phyloP scores from a whole-genome alignment of 2,888 invertebrate species.

The Pasiphila rectangulata region DNA sequence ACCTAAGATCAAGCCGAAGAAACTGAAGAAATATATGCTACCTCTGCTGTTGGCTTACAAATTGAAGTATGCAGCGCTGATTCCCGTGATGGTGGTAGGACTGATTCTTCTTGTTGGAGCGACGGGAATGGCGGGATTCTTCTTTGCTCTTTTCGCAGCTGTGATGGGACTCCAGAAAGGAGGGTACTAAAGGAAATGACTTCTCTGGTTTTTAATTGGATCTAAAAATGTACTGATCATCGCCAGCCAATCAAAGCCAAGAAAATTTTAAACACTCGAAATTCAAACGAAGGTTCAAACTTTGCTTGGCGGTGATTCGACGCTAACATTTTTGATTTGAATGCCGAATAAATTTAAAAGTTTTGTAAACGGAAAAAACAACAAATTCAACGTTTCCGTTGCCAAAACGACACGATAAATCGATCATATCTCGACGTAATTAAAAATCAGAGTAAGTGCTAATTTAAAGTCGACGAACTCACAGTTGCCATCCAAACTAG shows the following conservation, averaged over 20 bases:
- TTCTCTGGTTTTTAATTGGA: neutral
- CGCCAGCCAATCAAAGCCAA: neutral
- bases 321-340: too few relatives aligned
- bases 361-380: too few relatives aligned
- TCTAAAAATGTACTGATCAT: neutral
- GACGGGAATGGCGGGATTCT: slow-evolving; percentile 91
- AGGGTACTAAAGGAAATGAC: slow-evolving; percentile 49
- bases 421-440: too few relatives aligned
- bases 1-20: slow-evolving; percentile 72
- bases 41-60: slow-evolving; percentile 91
- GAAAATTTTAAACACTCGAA: too few relatives aligned
- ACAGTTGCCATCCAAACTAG: slow-evolving; percentile 64
- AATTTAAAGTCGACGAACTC: slow-evolving; percentile 58
- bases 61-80: slow-evolving; percentile 88
- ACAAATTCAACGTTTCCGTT: too few relatives aligned
- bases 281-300: too few relatives aligned
- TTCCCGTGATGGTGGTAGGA: slow-evolving; percentile 87
- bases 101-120: slow-evolving; percentile 87
- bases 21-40: slow-evolving; percentile 85
- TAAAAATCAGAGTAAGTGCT: slow-evolving; percentile 17
- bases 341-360: too few relatives aligned
- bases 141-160: slow-evolving; percentile 92
- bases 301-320: too few relatives aligned
- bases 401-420: too few relatives aligned
- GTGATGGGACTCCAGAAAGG: slow-evolving; percentile 87